Base-by-base conservation (phyloP, 2,113 vertebrate genomes). In the Candoia aspera region DNA sequence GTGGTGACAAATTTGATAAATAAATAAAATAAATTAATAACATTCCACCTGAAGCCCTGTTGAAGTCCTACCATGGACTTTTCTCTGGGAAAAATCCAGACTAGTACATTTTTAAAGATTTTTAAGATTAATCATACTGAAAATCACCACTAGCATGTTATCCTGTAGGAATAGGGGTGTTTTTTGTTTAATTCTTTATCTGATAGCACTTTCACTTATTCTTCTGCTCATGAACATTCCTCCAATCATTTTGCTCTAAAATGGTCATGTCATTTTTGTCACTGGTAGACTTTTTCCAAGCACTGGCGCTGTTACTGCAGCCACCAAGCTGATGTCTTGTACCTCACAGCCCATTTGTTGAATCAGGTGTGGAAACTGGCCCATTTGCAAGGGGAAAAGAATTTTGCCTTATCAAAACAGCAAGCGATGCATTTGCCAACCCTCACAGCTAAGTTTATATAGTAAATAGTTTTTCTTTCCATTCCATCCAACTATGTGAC, bases 401-500 rank as follows among this genome's bases (percentile, higher is more conserved):
- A 53, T 60, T 57, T 59, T 86, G 87, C 33, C 79, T 90, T 33
- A 54, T 53, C 33, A 84, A 88, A 88, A 58, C 57, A 60, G 19
- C 24, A 21, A 54, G 55, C 15, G 2, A 62, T 87, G 54, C 49
- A 59, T 84, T 33, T 86, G 87, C 49, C 42, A 79, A 90, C 5
- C 8, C 86, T 24, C 23, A 58, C 62, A 93, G 55, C 73, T 79
- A 87, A 24, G 57, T 92, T 90, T 58, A 79, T 83, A 83, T 54
- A 83, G n/a, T 37, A 62, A 84, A 93, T 90, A 79, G 23, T 12
- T 55, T 84, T 53, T 60, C 88, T 86, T 64, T 90, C 87, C 33
- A 54, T 90, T 88, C 21, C 86, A 84, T 90, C 57, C 55, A 93
- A 53, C 49, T 87, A 59, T 79, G 86, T 90, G 92, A 84, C 91